phyloP scores from a whole-genome alignment of 2,113 vertebrate genomes.

The Heterotis niloticus region DNA sequence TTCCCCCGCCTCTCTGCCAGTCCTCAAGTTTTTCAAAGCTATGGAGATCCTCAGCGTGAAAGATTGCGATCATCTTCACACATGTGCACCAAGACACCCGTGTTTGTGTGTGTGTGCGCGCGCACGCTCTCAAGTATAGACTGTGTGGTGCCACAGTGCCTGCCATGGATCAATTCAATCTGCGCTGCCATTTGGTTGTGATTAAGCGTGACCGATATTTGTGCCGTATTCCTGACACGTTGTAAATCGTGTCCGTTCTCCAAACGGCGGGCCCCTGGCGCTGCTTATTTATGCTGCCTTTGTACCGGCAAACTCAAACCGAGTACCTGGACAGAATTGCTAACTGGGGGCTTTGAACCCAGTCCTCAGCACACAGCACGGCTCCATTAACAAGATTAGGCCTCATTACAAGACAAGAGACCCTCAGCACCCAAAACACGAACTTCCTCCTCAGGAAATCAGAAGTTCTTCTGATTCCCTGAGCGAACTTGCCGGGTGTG shows the following conservation, averaged over 20 bases:
- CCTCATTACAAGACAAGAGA: constrained; percentile 20
- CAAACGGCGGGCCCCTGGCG: constrained; percentile 56
- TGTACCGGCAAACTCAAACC: constrained; percentile 50
- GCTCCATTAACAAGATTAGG: constrained; percentile 23
- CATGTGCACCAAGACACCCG: background rate
- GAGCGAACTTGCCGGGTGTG: background rate
- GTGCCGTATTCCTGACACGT: constrained; percentile 50
- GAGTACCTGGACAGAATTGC: constrained; percentile 55
- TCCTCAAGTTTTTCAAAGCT: background rate
- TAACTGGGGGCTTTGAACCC: constrained; percentile 51
- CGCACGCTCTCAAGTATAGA: background rate
- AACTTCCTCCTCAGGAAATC: constrained; percentile 16
- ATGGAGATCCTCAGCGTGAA: background rate
- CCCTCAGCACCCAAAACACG: constrained; percentile 36
- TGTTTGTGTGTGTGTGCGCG: background rate
- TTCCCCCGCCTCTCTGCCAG: background rate
- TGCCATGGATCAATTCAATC: constrained; percentile 48
- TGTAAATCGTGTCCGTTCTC: constrained; percentile 55
- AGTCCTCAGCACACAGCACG: constrained; percentile 15
- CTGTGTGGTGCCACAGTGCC: constrained; percentile 23
- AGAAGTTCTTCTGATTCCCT: constrained; percentile 31
- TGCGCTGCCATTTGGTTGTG: constrained; percentile 50
- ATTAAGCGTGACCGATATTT: constrained; percentile 57
- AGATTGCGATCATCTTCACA: background rate
- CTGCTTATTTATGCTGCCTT: constrained; percentile 58